phyloP scores from a whole-genome alignment of 2,113 vertebrate species.

The Sarotherodon lohbergeri region DNA sequence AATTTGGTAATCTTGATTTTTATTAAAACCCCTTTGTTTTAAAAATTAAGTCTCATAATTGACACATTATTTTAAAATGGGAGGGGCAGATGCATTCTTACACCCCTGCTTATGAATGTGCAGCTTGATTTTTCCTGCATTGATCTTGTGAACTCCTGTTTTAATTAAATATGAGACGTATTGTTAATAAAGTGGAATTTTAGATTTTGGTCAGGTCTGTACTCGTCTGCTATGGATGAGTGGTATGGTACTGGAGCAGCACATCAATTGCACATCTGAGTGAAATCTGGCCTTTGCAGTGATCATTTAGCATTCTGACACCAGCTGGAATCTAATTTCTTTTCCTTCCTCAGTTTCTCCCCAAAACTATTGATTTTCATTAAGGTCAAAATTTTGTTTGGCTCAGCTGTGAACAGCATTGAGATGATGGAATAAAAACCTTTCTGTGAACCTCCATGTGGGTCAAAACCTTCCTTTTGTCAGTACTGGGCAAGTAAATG shows the following conservation, averaged over 20 bases:
- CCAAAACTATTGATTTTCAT: slow-evolving; percentile 23
- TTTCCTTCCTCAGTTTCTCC: slow-evolving; percentile 4
- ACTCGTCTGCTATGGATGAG: background rate
- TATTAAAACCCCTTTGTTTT: background rate
- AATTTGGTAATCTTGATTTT: background rate
- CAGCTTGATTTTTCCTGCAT: background rate
- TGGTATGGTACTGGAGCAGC: background rate
- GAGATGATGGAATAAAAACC: background rate
- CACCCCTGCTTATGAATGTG: background rate
- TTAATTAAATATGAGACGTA: background rate
- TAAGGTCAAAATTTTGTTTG: slow-evolving; percentile 2
- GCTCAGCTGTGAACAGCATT: slow-evolving; percentile 24
- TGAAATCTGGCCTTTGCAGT: background rate
- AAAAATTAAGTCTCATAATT: background rate
- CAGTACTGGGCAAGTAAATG: background rate
- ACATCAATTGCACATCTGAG: background rate
- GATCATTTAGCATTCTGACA: background rate
- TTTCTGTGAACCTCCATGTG: background rate
- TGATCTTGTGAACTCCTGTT: background rate
- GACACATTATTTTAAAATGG: background rate
- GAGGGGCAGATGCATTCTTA: background rate
- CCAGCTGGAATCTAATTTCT: slow-evolving; percentile 2
- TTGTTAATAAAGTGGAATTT: background rate
- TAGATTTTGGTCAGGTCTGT: background rate
- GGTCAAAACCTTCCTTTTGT: background rate